These are phyloP conservation scores for Catocala sponsa DNA, from an alignment of 2,888 invertebrate genomes.

Conservation along the genomic window DNA sequence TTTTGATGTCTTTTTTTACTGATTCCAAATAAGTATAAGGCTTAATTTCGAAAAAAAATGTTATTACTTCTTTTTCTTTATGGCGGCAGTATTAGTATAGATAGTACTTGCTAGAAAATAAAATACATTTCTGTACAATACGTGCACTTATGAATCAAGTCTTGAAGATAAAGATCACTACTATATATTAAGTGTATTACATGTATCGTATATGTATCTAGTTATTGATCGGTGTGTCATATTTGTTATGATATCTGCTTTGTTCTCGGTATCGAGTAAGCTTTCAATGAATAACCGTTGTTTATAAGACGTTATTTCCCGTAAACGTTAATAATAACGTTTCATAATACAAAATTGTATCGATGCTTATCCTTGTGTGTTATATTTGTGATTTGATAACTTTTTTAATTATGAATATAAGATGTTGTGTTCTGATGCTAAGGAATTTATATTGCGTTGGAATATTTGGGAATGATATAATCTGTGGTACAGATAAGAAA, in stretches of 20 bases:
- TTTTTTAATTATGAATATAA: slow-evolving; percentile 28
- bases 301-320: slow-evolving; percentile 34
- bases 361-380: no score
- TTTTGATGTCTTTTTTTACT: no score
- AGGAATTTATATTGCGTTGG: slow-evolving; percentile 5
- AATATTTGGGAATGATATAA: slow-evolving; percentile 4
- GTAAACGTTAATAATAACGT: slow-evolving; percentile 17
- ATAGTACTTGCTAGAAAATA: no score
- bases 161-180: background rate
- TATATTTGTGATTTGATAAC: slow-evolving; percentile 25
- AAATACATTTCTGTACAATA: no score
- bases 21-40: no score
- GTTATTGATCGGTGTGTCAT: slow-evolving; percentile 31
- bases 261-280: slow-evolving; percentile 32
- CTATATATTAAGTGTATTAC: background rate
- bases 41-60: no score
- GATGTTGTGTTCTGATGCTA: background rate
- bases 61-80: no score
- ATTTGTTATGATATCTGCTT: slow-evolving; percentile 35
- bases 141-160: background rate
- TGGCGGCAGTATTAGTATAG: no score
- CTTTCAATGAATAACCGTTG: slow-evolving; percentile 40
- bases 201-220: background rate
- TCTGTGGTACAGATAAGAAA: slow-evolving; percentile 4
- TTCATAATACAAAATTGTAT: background rate